Conservation (phyloP, 2,113 vertebrate genomes). For the Falco punctatus region DNA sequence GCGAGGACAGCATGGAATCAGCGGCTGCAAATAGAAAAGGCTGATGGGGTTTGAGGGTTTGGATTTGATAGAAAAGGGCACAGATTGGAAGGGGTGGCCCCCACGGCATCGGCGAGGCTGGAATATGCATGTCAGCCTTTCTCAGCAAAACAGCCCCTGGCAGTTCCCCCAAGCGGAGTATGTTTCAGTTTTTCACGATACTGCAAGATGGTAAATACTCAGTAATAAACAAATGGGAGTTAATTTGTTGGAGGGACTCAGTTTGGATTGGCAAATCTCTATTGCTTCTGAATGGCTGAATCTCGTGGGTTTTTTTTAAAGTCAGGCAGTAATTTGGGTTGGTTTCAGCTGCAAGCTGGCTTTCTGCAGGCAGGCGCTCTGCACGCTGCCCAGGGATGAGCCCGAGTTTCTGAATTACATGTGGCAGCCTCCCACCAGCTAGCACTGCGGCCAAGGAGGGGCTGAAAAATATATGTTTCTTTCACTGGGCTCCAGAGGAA, state of each 20-base stretch:
- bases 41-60: not conserved
- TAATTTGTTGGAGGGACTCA: not conserved
- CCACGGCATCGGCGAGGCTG: not conserved
- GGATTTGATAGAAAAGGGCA: not conserved
- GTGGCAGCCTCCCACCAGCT: not conserved
- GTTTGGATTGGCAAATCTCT: slow-evolving; percentile 1
- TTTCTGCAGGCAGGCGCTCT: not conserved
- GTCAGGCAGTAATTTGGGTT: not conserved
- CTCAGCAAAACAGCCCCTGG: not conserved
- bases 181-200: not conserved
- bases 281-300: not conserved
- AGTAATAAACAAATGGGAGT: not conserved
- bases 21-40: not conserved
- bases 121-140: not conserved
- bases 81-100: not conserved
- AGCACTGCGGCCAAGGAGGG: not conserved
- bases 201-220: not conserved
- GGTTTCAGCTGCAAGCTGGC: not conserved
- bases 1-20: fast-evolving
- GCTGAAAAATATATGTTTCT: slow-evolving; percentile 14
- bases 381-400: not conserved
- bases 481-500: not conserved
- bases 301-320: not conserved
- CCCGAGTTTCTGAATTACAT: not conserved
- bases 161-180: not conserved